Conservation (phyloP, 2,113 vertebrate species). For the Datnioides undecimradiatus region DNA sequence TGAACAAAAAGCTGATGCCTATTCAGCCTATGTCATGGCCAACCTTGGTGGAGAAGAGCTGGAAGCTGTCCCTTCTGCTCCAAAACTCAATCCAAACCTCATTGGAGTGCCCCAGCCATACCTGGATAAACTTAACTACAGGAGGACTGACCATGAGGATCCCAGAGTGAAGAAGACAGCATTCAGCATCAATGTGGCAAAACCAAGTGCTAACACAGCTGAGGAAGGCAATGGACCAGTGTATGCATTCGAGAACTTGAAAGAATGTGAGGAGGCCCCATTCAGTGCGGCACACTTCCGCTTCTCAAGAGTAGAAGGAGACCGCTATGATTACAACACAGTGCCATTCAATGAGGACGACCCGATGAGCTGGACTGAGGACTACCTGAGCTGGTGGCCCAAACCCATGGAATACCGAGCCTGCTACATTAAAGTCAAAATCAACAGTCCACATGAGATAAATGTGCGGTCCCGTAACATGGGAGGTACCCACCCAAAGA, state of each 20-base stretch:
- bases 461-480: constrained; percentile 95
- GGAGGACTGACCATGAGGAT: constrained; percentile 92
- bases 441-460: constrained; percentile 90
- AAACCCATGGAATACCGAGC: constrained; percentile 98
- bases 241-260: constrained; percentile 91
- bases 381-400: constrained; percentile 98
- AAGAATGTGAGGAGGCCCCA: constrained; percentile 92
- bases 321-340: constrained; percentile 94
- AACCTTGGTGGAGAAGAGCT: constrained; percentile 96
- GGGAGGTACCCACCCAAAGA: constrained; percentile 94
- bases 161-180: constrained; percentile 91
- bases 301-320: constrained; percentile 95
- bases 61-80: constrained; percentile 90
- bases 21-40: constrained; percentile 91
- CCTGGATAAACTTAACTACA: constrained; percentile 93
- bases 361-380: constrained; percentile 96
- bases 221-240: constrained; percentile 95
- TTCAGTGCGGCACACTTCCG: constrained; percentile 92
- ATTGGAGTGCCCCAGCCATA: constrained; percentile 96
- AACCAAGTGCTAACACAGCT: constrained; percentile 88
- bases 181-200: constrained; percentile 95
- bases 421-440: constrained; percentile 95
- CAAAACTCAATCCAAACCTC: constrained; percentile 90
- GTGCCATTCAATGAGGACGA: constrained; percentile 97
- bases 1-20: constrained; percentile 90